These are phyloP conservation scores for Hormiphora californensis DNA, from an alignment of 37 sponge, comb jelly and placozoan genomes.

Conservation along the genomic window DNA sequence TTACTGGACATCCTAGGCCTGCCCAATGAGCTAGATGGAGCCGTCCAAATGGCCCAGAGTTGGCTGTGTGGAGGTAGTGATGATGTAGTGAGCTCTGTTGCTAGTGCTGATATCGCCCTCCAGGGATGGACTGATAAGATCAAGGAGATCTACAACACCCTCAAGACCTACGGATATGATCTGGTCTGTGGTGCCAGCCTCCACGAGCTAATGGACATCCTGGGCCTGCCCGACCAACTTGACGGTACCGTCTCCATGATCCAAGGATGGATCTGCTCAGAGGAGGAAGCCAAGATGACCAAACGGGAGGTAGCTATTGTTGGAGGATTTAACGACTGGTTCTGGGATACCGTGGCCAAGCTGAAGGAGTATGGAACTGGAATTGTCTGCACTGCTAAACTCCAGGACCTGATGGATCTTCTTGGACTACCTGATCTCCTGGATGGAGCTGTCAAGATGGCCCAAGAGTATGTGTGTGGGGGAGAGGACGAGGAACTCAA, in stretches of 20 bases:
- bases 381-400: not conserved
- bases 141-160: not conserved
- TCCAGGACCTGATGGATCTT: not conserved
- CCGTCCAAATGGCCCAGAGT: not conserved
- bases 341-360: no score
- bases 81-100: not conserved
- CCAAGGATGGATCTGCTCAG: not conserved
- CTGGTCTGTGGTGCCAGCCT: not conserved
- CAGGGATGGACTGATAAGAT: not conserved
- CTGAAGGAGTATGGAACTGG: not conserved
- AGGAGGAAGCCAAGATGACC: not conserved
- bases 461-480: not conserved
- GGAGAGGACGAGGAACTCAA: not conserved
- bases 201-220: not conserved
- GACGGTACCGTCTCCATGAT: not conserved
- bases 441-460: conserved; percentile 9
- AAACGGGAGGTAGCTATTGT: not conserved
- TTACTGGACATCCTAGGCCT: conserved; percentile 9
- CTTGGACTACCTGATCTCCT: not conserved
- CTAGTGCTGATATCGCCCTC: not conserved
- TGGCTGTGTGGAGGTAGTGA: not conserved
- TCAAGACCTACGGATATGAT: not conserved
- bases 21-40: not conserved
- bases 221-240: not conserved
- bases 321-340: no score